Conservation (phyloP, 1,140 invertebrate species). For the Drosophila carrolli region DNA sequence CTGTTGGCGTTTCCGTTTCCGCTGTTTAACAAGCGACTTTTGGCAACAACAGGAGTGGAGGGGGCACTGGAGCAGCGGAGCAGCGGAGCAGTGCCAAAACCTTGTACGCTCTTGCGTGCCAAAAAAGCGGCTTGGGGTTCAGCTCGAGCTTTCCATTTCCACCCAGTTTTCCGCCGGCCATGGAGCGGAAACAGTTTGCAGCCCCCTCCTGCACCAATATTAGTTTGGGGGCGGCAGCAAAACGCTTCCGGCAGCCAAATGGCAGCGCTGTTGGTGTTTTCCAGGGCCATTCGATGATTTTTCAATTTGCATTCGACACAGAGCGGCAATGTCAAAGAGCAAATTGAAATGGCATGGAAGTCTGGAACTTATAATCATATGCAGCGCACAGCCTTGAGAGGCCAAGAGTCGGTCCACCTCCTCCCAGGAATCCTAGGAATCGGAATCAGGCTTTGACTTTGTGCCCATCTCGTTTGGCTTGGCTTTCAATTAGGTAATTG, state of each 20-base stretch:
- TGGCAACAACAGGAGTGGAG: constrained; percentile 57
- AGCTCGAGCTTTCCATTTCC: constrained; percentile 18
- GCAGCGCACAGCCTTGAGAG: constrained; percentile 37
- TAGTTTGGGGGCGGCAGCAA: constrained; percentile 75
- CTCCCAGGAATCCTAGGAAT: not conserved
- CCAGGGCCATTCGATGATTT: constrained; percentile 67
- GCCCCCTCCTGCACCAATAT: constrained; percentile 64
- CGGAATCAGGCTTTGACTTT: constrained; percentile 38
- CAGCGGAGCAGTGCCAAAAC: constrained; percentile 59
- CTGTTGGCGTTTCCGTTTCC: constrained; percentile 80
- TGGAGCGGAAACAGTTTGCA: constrained; percentile 60
- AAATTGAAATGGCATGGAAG: constrained; percentile 75
- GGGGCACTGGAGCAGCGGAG: constrained; percentile 12
- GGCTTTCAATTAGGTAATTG: constrained; percentile 79
- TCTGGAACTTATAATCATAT: constrained; percentile 73
- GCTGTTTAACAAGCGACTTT: constrained; percentile 81
- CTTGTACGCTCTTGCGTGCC: constrained; percentile 72
- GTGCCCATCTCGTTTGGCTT: constrained; percentile 46
- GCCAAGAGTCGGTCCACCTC: constrained; percentile 6
- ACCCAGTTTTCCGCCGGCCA: constrained; percentile 21
- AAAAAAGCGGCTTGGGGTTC: constrained; percentile 41
- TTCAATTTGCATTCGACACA: constrained; percentile 81
- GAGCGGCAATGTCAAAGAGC: constrained; percentile 72
- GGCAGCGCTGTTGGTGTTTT: constrained; percentile 47
- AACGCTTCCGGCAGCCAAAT: constrained; percentile 77